Evolutionary conservation across 1,140 invertebrate genomes (phyloP).

Genomic region (Drosophila paulistorum): DNA sequence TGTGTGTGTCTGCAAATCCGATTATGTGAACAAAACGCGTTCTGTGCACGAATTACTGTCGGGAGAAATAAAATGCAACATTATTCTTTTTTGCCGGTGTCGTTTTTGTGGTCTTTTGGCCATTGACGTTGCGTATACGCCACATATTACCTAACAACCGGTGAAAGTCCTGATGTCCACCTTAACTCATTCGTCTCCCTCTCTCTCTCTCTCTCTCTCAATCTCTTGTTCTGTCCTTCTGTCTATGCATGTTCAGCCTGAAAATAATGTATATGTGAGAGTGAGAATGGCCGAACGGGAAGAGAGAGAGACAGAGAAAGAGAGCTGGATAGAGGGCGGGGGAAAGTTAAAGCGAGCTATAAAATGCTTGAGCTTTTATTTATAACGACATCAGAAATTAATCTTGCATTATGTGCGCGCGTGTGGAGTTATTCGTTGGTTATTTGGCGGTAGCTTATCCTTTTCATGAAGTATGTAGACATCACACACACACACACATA

Average conservation of each 20-base stretch:
- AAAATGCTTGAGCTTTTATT: constrained; percentile 77
- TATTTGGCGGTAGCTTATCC: constrained; percentile 54
- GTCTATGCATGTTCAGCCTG: not conserved
- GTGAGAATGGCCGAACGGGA: not conserved
- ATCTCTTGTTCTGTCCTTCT: not conserved
- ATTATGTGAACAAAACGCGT: constrained; percentile 74
- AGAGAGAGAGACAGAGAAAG: not conserved
- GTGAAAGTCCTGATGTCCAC: constrained; percentile 1
- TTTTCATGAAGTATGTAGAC: constrained; percentile 74
- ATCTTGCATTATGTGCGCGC: constrained; percentile 76
- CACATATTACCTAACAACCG: constrained; percentile 57
- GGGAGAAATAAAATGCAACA: constrained; percentile 77
- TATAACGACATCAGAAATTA: constrained; percentile 80
- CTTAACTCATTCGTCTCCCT: not conserved
- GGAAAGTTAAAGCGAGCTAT: constrained; percentile 50
- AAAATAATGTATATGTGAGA: not conserved
- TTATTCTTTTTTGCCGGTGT: constrained; percentile 76
- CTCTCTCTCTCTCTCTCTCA: constrained; percentile 3
- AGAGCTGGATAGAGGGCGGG: no score
- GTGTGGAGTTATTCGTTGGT: constrained; percentile 51
- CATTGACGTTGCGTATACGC: constrained; percentile 54
- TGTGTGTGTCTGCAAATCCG: constrained; percentile 56
- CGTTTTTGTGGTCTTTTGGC: not conserved
- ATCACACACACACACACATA: constrained; percentile 31
- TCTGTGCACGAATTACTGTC: constrained; percentile 73